phyloP scores from a whole-genome alignment of 2,888 invertebrate genomes.

The Epistrophella euchroma region DNA sequence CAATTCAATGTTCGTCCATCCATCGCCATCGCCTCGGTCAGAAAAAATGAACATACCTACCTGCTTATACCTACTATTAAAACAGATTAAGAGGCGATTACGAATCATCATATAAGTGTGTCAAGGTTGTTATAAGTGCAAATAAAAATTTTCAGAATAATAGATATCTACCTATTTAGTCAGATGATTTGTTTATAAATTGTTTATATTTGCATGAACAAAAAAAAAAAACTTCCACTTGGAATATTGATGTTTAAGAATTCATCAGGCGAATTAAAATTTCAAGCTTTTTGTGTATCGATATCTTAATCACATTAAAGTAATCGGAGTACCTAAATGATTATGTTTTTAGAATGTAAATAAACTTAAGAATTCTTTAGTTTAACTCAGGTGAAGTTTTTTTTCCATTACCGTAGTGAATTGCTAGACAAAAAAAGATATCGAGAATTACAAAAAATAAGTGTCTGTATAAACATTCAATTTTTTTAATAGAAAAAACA shows the following conservation, averaged over 20 bases:
- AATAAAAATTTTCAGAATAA: conserved; percentile 32
- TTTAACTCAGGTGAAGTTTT: too few relatives aligned
- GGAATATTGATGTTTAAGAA: not conserved
- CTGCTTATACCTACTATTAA: conserved; percentile 20
- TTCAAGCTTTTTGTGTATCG: not conserved
- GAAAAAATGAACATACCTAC: conserved; percentile 10
- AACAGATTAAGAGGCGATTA: conserved; percentile 63
- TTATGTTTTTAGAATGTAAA: not conserved
- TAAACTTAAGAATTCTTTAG: not conserved
- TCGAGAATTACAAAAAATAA: too few relatives aligned
- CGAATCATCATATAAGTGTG: conserved; percentile 43
- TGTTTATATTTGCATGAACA: conserved; percentile 32
- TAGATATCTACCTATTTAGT: too few relatives aligned
- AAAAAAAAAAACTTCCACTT: not conserved
- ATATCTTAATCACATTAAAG: not conserved
- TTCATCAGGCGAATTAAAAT: not conserved
- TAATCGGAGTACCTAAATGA: not conserved
- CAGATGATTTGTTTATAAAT: conserved; percentile 33
- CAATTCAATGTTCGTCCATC: conserved; percentile 6
- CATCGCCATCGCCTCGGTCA: not conserved
- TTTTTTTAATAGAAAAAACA: too few relatives aligned
- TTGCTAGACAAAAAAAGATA: too few relatives aligned
- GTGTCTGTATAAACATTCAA: too few relatives aligned
- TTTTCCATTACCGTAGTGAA: too few relatives aligned
- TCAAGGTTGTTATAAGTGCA: conserved; percentile 63